Base-by-base conservation (phyloP, 1,140 invertebrate genomes). In the Megalonaias nervosa region DNA sequence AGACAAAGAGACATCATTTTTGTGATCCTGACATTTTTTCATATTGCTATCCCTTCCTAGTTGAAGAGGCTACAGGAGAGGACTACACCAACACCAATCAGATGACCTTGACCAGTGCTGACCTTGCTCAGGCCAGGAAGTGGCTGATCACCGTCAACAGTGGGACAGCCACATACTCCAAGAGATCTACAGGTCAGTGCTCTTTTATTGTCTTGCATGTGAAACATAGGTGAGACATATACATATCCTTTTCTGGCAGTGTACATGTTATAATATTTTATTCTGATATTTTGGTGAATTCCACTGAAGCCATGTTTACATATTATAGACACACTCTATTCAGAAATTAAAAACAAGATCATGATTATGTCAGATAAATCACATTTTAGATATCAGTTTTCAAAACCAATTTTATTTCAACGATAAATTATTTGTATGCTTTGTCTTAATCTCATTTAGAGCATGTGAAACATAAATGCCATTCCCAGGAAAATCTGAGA, bases 141-240 rank as follows among this genome's bases (percentile, higher is more conserved):
- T 91, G 90, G 90, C 89, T 91, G 78, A 90, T 81, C 68, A 86
- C 88, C 6, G 81, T 90, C 26, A 88, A 85, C 75, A 86, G 85
- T 66, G 85, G 84, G 58, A 80, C 84, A 57, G 86, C 87, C 9
- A 84, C 82, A 16, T 84, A 85, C 68, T 91, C 90, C 61, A 90
- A 89, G 72, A 75, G 85, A 73, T 88, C 86, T 67, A 79, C 87
- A 58, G 82, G 88, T 90, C 76, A 79, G 85, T 84, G 31, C 56
- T 58, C 14, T 23, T n/a, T 23, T 11, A 19, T 62, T 19, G 0
- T 15, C 31, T 21, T 65, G 62, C 21, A 65, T 65, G 38, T 0
- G n/a, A 65, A 65, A 65, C 62, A 13, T 21, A 23, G 14, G 21
- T 21, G 19, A 23, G 31, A 65, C 12, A 65, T 65, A 31, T 19